Base-by-base conservation (phyloP, 2,888 invertebrate species). In the Drosophila sordidula region DNA sequence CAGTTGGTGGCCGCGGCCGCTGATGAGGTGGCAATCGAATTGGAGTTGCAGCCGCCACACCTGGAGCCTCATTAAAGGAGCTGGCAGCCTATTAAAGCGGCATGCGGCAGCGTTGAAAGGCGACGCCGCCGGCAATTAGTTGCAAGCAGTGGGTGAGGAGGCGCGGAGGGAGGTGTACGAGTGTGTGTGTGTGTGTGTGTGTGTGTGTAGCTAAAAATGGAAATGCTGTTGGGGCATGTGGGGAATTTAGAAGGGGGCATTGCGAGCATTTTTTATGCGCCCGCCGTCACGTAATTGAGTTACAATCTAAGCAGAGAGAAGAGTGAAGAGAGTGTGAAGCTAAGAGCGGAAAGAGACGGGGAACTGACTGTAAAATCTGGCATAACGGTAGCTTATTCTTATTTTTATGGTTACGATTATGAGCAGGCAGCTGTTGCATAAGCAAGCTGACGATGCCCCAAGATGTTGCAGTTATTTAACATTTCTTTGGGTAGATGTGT, bases 91-190 rank as follows among this genome's bases (percentile, higher is more conserved):
- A 88, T 83, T 88, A 88, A 87, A 70, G 64, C 84, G 75, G 75
- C 83, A 80, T 67, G 76, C 56, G 50, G 63, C 65, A 56, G 76
- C 66, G 88, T 82, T 86, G 83, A 82, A 87, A 86, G 71, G 70
- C 73, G 59, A 65, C 41, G 41, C 70, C 74, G 56, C 51, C 59
- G 62, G 77, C 84, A 88, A 83, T 83, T 86, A 83, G 74, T 59
- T 9, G 34, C 39, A 16, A 39, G 22, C 29, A 32, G 22, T 4
- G 52, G 29, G 16, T 5, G 51, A 3, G 18, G 14, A 4, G 45
- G 14, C 3, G 9, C 49, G 36, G 34, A n/a, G 14, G 32, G 3
- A 36, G 9, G 29, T 22, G 1, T 9, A 44, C 2, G 29, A 25
- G 29, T 1, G 59, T 50, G 42, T 26, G 29, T 54, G 42, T 26